Base-by-base conservation (phyloP, 1,140 invertebrate species). In the Hypothenemus hampei region DNA sequence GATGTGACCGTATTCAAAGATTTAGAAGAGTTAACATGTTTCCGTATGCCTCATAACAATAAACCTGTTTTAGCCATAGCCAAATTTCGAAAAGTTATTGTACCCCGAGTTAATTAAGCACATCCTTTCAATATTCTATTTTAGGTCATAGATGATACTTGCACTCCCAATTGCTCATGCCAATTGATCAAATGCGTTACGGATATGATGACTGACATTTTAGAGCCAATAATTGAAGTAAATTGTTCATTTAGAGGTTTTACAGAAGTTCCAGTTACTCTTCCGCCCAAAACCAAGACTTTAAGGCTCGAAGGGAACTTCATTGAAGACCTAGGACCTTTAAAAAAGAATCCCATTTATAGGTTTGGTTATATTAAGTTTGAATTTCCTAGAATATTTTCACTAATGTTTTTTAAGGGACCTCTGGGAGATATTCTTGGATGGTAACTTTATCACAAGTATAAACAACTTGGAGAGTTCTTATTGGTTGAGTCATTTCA, bases 391-490 rank as follows among this genome's bases (percentile, higher is more conserved):
- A 22, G 6, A 23, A 22, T 20, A 39, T 18, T 20, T 19, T 3
- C 5, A 35, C 7, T 26, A 1, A 24, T 44, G 5, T 23, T 47
- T n/a, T 46, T 46, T n/a, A 21, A 54, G 26, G 18, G 49, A 57
- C 29, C 75, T 91, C 0, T 68, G 80, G 22, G 86, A 90, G 64
- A 66, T 92, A 3, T 87, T 86, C 66, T 65, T 91, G 45, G 86
- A 90, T 62, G 77, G 87, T 62, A 92, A 92, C 69, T 71, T 69
- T 15, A 78, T 92, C 13, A 74, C 78, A 6, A 81, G 80, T 11
- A 81, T 91, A 1, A 80, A 81, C 58, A 73, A 80, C 45, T 68
- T 91, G 37, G 88, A 91, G 68, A 84, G 84, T 3, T 80, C 85
- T 0, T 78, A 83, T 59, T 92, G 86, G 86, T 75, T 92, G 39